These are phyloP conservation scores for Danio kyathit DNA, from an alignment of 2,797 vertebrate species.

Conservation along the genomic window DNA sequence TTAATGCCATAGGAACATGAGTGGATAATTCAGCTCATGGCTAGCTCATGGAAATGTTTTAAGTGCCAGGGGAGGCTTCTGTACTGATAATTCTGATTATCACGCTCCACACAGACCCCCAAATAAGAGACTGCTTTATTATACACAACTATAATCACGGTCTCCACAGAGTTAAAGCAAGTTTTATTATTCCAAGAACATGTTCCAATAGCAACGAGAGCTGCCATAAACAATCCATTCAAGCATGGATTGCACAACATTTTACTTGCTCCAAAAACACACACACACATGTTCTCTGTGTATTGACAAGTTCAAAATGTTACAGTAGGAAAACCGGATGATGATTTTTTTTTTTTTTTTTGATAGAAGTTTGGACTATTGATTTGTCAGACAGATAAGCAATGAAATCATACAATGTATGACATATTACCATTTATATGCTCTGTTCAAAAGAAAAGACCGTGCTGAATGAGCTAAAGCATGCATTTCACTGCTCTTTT, in stretches of 20 bases:
- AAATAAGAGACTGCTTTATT: constrained; percentile 54
- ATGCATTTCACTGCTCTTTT: no score
- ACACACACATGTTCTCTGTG: no score
- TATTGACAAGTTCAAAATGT: neutral
- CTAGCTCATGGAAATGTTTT: constrained; percentile 57
- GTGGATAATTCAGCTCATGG: constrained; percentile 47
- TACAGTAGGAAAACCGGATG: neutral
- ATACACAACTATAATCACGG: constrained; percentile 57
- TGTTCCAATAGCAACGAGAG: constrained; percentile 15
- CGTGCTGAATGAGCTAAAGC: no score
- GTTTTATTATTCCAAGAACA: constrained; percentile 47
- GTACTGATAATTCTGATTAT: constrained; percentile 66
- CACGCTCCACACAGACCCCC: constrained; percentile 48
- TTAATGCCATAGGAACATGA: constrained; percentile 60
- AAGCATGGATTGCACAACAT: neutral
- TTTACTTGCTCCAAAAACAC: neutral
- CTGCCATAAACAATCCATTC: constrained; percentile 1
- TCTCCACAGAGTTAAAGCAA: constrained; percentile 36
- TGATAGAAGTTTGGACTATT: no score
- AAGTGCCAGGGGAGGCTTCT: constrained; percentile 35
- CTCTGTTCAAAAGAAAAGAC: no score
- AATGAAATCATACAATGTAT: no score
- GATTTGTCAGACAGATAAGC: no score
- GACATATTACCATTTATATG: no score
- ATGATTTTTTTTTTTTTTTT: no score